Evolutionary conservation across 1,140 invertebrate species (phyloP).

Genomic region (Bombus superbus): DNA sequence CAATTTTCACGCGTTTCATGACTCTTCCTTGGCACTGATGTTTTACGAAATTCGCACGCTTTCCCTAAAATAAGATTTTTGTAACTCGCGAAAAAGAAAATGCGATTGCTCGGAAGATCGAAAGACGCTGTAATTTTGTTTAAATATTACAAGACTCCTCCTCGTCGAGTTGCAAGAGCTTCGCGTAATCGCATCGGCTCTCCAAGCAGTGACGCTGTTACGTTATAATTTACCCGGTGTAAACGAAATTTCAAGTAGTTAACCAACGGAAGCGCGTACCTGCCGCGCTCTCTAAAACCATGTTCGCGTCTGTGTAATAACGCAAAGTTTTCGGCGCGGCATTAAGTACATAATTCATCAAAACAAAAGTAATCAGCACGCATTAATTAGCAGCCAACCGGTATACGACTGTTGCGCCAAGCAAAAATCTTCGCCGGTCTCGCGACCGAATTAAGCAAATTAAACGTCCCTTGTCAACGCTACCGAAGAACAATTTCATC

Average conservation of each 20-base stretch:
- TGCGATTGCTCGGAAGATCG: no score
- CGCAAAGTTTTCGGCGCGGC: conserved; percentile 14
- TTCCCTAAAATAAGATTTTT: no score
- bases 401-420: not conserved
- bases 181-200: not conserved
- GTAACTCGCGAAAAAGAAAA: no score
- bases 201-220: not conserved
- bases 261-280: conserved; percentile 26
- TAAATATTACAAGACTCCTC: no score
- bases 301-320: conserved; percentile 9
- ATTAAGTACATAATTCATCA: conserved; percentile 20
- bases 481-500: not conserved
- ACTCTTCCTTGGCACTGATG: not conserved
- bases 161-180: not conserved
- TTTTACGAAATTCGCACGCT: no score
- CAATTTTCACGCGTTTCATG: not conserved
- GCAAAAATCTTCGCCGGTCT: not conserved
- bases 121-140: no score
- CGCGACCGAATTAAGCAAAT: not conserved
- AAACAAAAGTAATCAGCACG: conserved; percentile 25
- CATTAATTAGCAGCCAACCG: conserved; percentile 20
- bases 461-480: not conserved
- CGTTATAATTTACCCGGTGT: not conserved
- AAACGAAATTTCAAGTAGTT: conserved; percentile 36
- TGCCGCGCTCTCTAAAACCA: not conserved